phyloP scores from a whole-genome alignment of 92 coral and sea anemone species.

The Epizoanthus scotinus region DNA sequence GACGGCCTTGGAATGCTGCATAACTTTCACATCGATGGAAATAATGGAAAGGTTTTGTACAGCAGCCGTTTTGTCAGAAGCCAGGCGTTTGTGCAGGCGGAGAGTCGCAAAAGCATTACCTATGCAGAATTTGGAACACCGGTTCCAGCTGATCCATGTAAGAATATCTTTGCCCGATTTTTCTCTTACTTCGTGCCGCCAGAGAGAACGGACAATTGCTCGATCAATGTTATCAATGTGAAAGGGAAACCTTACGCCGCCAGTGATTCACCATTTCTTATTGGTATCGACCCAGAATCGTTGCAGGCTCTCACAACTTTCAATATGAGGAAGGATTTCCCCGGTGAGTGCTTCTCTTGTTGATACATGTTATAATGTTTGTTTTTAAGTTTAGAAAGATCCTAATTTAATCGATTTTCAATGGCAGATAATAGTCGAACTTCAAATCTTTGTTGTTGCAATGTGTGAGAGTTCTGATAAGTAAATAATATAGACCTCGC shows the following conservation, averaged over 20 bases:
- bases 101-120: constrained; percentile 72
- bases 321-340: constrained; percentile 82
- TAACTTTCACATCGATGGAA: constrained; percentile 70
- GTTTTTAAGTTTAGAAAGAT: not conserved
- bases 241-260: constrained; percentile 86
- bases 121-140: constrained; percentile 97
- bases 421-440: too few species aligned
- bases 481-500: too few species aligned
- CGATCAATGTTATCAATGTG: constrained; percentile 69
- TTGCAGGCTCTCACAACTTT: constrained; percentile 67
- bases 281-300: constrained; percentile 76
- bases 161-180: constrained; percentile 92
- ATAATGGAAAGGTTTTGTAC: constrained; percentile 84
- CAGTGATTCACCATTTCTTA: constrained; percentile 92
- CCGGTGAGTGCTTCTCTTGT: constrained; percentile 57
- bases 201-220: constrained; percentile 89
- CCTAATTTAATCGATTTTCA: too few species aligned
- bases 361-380: not conserved
- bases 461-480: too few species aligned
- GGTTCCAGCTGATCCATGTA: constrained; percentile 93
- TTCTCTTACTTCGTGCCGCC: constrained; percentile 93
- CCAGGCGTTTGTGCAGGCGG: constrained; percentile 81
- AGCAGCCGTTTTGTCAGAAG: constrained; percentile 85
- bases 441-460: too few species aligned
- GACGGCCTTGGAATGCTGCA: constrained; percentile 95